Percentiles rank a stretch among this genome's conserved stretches.
Conservation (phyloP, 2,797 vertebrate species). For the Hemibagrus guttatus region DNA sequence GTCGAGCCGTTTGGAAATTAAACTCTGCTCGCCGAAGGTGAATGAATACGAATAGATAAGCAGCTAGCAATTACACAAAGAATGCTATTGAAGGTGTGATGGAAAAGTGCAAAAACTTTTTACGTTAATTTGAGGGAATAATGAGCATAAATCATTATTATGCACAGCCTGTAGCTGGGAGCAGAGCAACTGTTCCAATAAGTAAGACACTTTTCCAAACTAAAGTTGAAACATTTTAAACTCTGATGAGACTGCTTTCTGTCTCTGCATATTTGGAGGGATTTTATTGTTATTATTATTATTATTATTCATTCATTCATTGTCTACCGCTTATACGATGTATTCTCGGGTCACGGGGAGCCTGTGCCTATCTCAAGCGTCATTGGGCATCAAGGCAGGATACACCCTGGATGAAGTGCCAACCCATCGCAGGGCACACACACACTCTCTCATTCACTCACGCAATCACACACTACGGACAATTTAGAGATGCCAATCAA, state of each 20-base stretch:
- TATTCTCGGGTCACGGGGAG: no score
- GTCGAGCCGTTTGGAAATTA: conserved; percentile 32
- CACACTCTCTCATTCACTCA: no score
- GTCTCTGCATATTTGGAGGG: no score
- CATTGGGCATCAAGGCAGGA: no score
- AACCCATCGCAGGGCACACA: no score
- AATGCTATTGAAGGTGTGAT: neutral
- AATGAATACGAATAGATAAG: neutral
- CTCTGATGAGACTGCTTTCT: neutral
- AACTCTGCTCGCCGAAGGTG: neutral
- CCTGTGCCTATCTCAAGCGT: no score
- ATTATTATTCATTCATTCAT: no score
- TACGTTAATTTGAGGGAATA: neutral
- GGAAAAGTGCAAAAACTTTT: neutral
- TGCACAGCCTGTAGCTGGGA: neutral
- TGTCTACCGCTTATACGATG: no score
- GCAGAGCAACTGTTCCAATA: neutral
- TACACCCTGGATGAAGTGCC: no score
- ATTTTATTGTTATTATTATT: no score
- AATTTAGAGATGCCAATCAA: no score
- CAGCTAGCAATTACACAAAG: conserved; percentile 9
- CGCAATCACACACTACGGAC: no score
- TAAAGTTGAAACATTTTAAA: neutral
- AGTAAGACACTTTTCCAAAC: neutral
- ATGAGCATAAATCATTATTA: neutral